Base-by-base conservation (phyloP, 2,888 invertebrate species). In the Drosophila robusta region DNA sequence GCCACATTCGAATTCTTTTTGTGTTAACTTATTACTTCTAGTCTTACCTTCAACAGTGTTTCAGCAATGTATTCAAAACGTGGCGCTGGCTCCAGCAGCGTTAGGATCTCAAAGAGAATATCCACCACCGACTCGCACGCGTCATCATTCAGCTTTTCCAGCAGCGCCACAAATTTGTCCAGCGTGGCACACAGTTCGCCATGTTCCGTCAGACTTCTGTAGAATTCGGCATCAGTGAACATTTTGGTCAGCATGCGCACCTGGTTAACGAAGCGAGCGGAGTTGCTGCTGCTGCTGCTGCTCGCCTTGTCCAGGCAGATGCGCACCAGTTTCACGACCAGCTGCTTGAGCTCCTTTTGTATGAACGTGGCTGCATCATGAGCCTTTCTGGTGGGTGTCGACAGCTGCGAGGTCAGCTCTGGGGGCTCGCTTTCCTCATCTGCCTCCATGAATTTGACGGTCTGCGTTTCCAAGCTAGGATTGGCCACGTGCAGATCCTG, bases 61-160 rank as follows among this genome's bases (percentile, higher is more conserved):
- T 93, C 93, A 22, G 93, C 90, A 68, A 96, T 92, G 66, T 95
- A 92, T 2, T 90, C 90, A 26, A 93, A 91, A 81, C 94, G 94
- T 52, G 95, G 94, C 0, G 91, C 90, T 36, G 93, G 92, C 22
- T 91, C 90, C 75, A 95, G 89, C 72, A 94, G 93, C 34, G 92
- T 92, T 64, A 95, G 87, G 50, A 95, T 85, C 62, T 94, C 92
- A 89, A 96, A 96, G 47, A 95, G 92, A 11, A 96, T 91, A 80
- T 95, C 94, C 2, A 95, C 92, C 2, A 95, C 91, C 34, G 93
- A 89, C 70, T 93, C 93, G 39, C 93, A 93, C 18, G 93, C 92
- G 76, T 94, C 93, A 0, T 92, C 89, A 50, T 93, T 93, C 4
- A 83, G 34, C 0, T 92, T 77, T 3, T 55, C 69, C 11, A 91